Evolutionary conservation across 1,140 invertebrate genomes (phyloP), one percentile per base, ranked within the genome.

Genomic region (Augochlora pura): DNA sequence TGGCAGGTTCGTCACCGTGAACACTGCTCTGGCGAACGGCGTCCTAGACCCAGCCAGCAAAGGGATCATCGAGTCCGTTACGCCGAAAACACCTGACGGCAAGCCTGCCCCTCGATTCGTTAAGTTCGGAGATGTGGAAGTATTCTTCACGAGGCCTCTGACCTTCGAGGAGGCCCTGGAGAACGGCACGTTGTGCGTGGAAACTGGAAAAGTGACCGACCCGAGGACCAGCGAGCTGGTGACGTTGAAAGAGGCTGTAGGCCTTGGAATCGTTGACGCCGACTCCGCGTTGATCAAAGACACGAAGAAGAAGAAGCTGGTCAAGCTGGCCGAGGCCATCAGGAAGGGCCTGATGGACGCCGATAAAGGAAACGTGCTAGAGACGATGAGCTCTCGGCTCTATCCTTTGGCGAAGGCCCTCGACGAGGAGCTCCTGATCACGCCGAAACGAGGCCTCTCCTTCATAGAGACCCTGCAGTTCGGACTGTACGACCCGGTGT

Each of bases 201-300:
- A 93, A 80, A 96, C 95, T n/a, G 96, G 96, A 62, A 95, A 95
- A 91, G 95, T 97, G 82, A 96, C 94, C 52, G 96, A 97, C 93
- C 96, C 96, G n/a, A 78, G 94, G 87, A 94, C 95, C 74, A 94
- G 94, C 60, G 95, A 96, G 91, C 91, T 95, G 54, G 91, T 97
- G n/a, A 96, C 96, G 21, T 93, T 99, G 18, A 96, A 97, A 93
- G 97, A 98, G 88, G 97, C 98, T 2, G 94, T 97, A 65, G 94
- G 95, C 77, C 93, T 96, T 25, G 97, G 98, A 72, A 95, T 97
- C 49, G 95, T 99, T 64, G 97, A 99, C 93, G 95, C 97, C 0
- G 95, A 97, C 90, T 97, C 97, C 12, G 97, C 96, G 46, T 92
- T 98, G 72, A 95, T 98, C 59, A 98, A 98, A 94, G 97, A 98